A percentile compares a stretch with the other conserved stretches of the same genome.
These are phyloP conservation scores for Bradypodion ventrale DNA, from an alignment of 2,797 vertebrate species.

Conservation along the genomic window DNA sequence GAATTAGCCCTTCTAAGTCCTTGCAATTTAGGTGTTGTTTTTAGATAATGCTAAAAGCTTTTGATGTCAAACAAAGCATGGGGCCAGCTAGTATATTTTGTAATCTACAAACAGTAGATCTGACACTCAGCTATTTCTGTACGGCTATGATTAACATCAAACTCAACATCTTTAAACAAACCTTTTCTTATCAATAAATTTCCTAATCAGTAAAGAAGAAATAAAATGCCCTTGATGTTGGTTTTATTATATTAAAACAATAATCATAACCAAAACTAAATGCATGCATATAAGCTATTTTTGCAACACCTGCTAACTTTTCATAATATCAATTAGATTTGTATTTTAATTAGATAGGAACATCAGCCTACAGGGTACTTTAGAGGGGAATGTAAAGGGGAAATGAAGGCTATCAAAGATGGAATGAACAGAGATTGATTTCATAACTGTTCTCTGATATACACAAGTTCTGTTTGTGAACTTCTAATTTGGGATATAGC, in stretches of 20 bases:
- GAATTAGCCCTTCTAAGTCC: not conserved
- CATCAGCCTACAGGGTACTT: not conserved
- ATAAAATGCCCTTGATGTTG: not conserved
- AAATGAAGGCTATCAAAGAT: too few species aligned
- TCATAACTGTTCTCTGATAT: too few species aligned
- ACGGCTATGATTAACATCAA: not conserved
- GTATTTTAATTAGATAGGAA: too few species aligned
- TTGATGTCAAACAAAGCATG: not conserved
- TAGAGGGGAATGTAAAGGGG: not conserved
- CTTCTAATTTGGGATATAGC: too few species aligned
- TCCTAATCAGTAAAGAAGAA: not conserved
- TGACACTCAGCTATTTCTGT: not conserved
- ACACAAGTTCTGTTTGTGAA: too few species aligned
- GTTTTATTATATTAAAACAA: too few species aligned
- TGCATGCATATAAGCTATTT: not conserved
- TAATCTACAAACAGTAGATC: not conserved
- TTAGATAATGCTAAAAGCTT: not conserved
- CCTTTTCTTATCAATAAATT: not conserved
- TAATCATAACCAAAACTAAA: not conserved
- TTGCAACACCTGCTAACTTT: not conserved
- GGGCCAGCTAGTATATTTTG: not conserved
- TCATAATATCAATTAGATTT: too few species aligned
- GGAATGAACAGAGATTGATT: too few species aligned
- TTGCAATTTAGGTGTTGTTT: not conserved
- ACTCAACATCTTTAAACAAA: not conserved